Evolutionary conservation across 2,113 vertebrate species (phyloP), one percentile per base, ranked within the genome.

Genomic region (Leptodactylus fuscus): DNA sequence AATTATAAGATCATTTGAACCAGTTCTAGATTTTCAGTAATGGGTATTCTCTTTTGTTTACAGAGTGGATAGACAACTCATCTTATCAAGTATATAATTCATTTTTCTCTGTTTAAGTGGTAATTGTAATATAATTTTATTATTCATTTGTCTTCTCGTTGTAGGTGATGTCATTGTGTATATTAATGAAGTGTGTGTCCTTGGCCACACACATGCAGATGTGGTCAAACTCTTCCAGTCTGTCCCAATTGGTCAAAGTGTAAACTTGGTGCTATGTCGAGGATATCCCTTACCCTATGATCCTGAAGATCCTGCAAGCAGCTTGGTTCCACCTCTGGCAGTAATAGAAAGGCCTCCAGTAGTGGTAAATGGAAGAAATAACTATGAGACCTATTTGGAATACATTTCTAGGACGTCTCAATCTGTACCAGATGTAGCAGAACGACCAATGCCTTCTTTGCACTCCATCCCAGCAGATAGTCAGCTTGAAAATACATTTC

Each of bases 171-270:
- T 99, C 91, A 97, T 99, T 88, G 98, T 99, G 92, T 98, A 99
- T 95, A 99, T 99, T 94, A 98, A 98, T 88, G 97, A 98, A 89
- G 95, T 97, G 87, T 99, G 97, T 92, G 98, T 99, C 91, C 95
- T 99, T 91, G 97, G 98, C 85, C 97, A 98, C 90, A 99, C 98
- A 89, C 98, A 99, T 89, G 97, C 98, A 85, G 97, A 99, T 89
- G 98, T 99, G 91, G 98, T 99, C 89, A 99, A 98, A 94, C 96
- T 99, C 89, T 99, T 99, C 93, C 97, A 99, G 93, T 99, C 97
- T 76, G 96, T 99, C 88, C 97, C 97, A 82, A 98, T 99, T 88
- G 97, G 97, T 87, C 97, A 99, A 91, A 97, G 97, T 89, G 97
- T 99, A 90, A 98, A 96, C 87, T 92, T 99, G 86, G 98, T 98